Conservation (phyloP, 2,888 invertebrate genomes). For the Cosmopolites sordidus region DNA sequence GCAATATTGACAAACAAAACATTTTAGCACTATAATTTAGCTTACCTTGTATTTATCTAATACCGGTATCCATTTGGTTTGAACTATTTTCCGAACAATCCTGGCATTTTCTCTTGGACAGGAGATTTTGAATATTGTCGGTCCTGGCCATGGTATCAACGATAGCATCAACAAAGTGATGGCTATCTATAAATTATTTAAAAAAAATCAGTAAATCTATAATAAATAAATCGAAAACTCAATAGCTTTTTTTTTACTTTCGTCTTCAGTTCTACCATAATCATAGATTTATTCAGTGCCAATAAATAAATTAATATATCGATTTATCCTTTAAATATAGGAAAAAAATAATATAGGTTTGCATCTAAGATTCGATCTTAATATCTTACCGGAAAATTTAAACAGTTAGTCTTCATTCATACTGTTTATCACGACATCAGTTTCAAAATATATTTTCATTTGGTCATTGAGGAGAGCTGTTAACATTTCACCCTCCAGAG, state of each 20-base stretch:
- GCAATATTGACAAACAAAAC: not conserved
- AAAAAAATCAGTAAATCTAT: no score
- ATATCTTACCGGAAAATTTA: slow-evolving; percentile 72
- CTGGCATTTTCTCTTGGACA: slow-evolving; percentile 86
- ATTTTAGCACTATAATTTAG: not conserved
- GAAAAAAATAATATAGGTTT: no score
- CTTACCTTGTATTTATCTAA: slow-evolving; percentile 82
- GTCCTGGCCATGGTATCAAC: slow-evolving; percentile 84
- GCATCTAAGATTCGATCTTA: not conserved
- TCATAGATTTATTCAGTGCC: no score
- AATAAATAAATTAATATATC: no score
- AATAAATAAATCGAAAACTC: no score
- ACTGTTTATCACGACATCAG: slow-evolving; percentile 47
- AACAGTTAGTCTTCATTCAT: slow-evolving; percentile 89
- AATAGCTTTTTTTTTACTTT: no score
- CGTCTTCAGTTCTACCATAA: no score
- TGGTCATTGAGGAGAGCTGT: not conserved
- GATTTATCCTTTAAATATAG: no score
- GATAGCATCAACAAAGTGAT: slow-evolving; percentile 69
- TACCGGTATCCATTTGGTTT: slow-evolving; percentile 88
- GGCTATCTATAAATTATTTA: slow-evolving; percentile 59
- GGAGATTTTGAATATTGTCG: slow-evolving; percentile 79
- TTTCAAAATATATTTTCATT: not conserved
- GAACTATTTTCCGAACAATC: slow-evolving; percentile 80
- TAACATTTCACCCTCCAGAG: slow-evolving; percentile 10